Evolutionary conservation across 2,888 invertebrate species (phyloP).

Genomic region (Eupithecia exiguata): DNA sequence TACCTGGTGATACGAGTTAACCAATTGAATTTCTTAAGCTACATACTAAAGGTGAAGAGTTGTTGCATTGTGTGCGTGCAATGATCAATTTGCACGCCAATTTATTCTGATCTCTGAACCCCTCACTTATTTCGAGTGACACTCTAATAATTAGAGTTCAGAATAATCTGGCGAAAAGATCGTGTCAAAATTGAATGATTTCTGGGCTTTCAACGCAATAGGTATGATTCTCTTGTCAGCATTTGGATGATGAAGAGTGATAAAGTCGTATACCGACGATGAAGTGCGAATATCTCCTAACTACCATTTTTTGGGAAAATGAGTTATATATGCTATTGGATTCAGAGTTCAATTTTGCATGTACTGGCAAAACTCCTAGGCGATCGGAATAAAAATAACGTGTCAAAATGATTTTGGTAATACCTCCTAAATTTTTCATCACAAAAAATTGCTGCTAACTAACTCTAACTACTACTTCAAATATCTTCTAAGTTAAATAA

Average conservation of each 20-base stretch:
- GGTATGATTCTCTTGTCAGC: not conserved
- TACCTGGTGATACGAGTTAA: not conserved
- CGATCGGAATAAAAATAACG: too few species aligned
- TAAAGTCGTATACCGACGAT: slow-evolving; percentile 16
- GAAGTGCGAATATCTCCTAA: too few species aligned
- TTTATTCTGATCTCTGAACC: slow-evolving; percentile 40
- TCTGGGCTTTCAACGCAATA: slow-evolving; percentile 3
- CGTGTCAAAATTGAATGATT: slow-evolving; percentile 56
- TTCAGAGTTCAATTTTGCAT: too few species aligned
- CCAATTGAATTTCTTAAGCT: slow-evolving; percentile 19
- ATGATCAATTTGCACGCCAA: slow-evolving; percentile 37
- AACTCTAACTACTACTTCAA: too few species aligned
- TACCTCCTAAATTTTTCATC: too few species aligned
- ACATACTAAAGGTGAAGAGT: slow-evolving; percentile 29
- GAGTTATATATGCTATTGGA: too few species aligned
- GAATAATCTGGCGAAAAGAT: slow-evolving; percentile 46
- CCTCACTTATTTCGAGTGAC: slow-evolving; percentile 29
- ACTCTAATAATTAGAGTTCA: slow-evolving; percentile 47
- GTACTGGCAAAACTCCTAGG: too few species aligned
- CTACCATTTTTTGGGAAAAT: too few species aligned
- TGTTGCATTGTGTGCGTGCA: slow-evolving; percentile 28
- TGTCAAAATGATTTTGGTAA: too few species aligned
- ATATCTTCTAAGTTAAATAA: too few species aligned
- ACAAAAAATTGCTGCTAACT: too few species aligned
- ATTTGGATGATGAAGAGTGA: slow-evolving; percentile 21